Base-by-base conservation (phyloP, 2,113 vertebrate species). In the Anas platyrhynchos region DNA sequence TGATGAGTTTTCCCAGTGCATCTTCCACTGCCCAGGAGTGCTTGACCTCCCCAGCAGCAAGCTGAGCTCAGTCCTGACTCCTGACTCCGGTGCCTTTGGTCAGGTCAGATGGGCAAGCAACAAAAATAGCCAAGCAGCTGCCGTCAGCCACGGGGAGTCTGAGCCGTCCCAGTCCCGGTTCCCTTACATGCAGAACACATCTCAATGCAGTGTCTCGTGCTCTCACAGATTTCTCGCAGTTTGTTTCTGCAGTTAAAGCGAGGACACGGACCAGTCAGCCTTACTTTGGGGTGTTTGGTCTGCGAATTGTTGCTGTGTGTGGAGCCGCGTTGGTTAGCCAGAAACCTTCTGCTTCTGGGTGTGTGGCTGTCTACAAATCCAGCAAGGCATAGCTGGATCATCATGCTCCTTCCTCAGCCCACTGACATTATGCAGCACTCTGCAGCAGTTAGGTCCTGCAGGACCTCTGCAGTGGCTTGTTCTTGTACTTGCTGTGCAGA, bases 401-500 rank as follows among this genome's bases (percentile, higher is more conserved):
- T 44, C n/a, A 7, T 43, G 5, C 67, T 72, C 52, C 83, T 88
- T 12, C 52, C 62, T 71, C 76, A 86, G 76, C 69, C 43, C 75
- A 4, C 29, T 56, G 92, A 82, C 32, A 11, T 83, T 63, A 22
- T 83, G 95, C 91, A 92, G 86, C 67, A 56, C 58, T 61, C 32
- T 93, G 91, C 86, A 87, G 91, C 63, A 56, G 61, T 90, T 11
- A 11, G 73, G 48, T 93, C 71, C 83, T 92, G 91, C 83, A 91
- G 77, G 66, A 68, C 61, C 61, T 91, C 91, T 93, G 96, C 86
- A 89, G 88, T 82, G 80, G 43, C 56, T 91, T 73, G 3, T 75
- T 7, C 69, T 34, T 34, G 34, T 87, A 38, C 4, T 74, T 44
- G 13, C 58, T 81, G 79, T 27, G n/a, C 4, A 73, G 52, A 83